These are phyloP conservation scores for Phalanger gymnotis DNA, from an alignment of 2,797 vertebrate species.

Conservation along the genomic window DNA sequence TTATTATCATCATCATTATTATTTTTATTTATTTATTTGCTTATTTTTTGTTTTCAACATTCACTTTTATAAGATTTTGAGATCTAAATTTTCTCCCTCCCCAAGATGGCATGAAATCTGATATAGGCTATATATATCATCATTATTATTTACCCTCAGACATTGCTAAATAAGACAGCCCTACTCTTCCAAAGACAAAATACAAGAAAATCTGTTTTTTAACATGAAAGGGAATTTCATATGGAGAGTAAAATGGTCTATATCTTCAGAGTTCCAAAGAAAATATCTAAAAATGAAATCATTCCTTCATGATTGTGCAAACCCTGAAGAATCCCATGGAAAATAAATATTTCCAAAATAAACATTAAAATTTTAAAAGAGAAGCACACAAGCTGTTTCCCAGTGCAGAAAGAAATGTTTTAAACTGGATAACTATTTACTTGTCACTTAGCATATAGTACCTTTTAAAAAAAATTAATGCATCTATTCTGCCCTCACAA, in stretches of 20 bases:
- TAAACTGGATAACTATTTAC: neutral
- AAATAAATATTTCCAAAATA: slow-evolving; percentile 43
- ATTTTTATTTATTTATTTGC: too few relatives aligned
- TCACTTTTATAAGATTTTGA: too few relatives aligned
- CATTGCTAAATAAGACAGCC: neutral
- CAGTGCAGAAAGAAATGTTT: neutral
- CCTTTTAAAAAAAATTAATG: neutral
- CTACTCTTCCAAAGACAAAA: neutral
- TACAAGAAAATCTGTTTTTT: neutral
- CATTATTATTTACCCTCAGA: neutral
- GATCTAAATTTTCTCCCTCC: too few relatives aligned
- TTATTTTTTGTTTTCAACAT: too few relatives aligned
- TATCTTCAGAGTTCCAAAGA: neutral
- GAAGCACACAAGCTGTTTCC: slow-evolving; percentile 6
- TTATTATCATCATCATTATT: neutral
- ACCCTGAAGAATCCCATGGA: neutral
- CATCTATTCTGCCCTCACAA: neutral
- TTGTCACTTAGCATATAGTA: too few relatives aligned
- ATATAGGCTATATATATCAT: too few relatives aligned
- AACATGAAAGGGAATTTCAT: neutral
- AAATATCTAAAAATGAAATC: slow-evolving; percentile 8
- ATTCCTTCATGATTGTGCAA: slow-evolving; percentile 3
- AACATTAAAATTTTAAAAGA: slow-evolving; percentile 19
- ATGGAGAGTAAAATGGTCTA: neutral
- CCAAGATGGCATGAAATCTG: too few relatives aligned